Evolutionary conservation across 2,113 vertebrate genomes (phyloP), one percentile per base, ranked within the genome.

Genomic region (Lycaon pictus): DNA sequence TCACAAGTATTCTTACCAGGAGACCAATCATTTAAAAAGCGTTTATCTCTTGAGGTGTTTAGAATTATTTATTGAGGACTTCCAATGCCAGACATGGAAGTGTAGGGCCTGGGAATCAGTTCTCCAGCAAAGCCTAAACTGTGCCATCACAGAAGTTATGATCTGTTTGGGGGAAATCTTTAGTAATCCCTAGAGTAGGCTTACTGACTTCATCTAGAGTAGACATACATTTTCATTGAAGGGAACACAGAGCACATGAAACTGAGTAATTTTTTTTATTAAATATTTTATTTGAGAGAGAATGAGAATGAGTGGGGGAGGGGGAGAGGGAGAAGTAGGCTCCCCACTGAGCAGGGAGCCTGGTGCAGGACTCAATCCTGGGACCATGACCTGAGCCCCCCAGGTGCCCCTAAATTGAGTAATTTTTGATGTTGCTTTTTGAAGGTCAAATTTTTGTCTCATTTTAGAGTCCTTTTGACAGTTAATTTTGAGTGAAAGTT

Each of bases 401-500:
- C 6, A 43, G 43, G 43, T 43, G 7, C 43, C 43, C 43, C 6
- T 43, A 43, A 43, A 5, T 51, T 32, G 67, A 89, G 32, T 65
- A 27, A 63, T 43, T 92, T 88, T 92, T 80, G 32, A n/a, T 84
- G 23, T 48, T 93, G 51, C 27, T 23, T 88, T 92, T 96, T 85
- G 81, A 91, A 85, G 76, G 92, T 95, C 71, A 91, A 53, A n/a
- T 12, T 58, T 94, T 71, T 83, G 32, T 69, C 43, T 87, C 11
- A 29, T 97, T 84, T 96, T 53, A 53, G 56, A 84, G 53, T 55
- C 12, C 37, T 63, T 95, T 90, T 77, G 72, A 69, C 5, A 65
- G 82, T 95, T 79, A 79, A 79, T 80, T 93, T 97, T 93, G 89
- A 94, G 27, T 83, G 63, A 67, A 82, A 69, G n/a, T 86, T 86